Evolutionary conservation across 2,113 vertebrate genomes (phyloP).

Genomic region (Lampris incognitus): DNA sequence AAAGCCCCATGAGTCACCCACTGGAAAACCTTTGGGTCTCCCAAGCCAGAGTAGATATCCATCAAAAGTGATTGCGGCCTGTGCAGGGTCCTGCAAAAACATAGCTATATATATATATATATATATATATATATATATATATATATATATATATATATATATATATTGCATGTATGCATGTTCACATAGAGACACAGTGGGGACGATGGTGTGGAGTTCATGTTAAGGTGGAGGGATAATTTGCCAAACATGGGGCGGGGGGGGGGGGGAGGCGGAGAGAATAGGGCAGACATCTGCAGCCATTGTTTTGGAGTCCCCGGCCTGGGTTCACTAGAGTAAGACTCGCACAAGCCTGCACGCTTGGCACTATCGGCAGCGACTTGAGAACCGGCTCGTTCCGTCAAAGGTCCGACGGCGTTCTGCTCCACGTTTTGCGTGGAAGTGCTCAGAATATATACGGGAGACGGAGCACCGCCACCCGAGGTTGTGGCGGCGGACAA

Average conservation of each 20-base stretch:
- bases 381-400: constrained; percentile 29
- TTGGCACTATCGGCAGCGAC: constrained; percentile 48
- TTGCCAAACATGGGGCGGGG: constrained; percentile 16
- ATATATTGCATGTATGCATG: constrained; percentile 30
- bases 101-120: constrained; percentile 54
- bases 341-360: not conserved
- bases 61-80: constrained; percentile 76
- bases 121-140: constrained; percentile 43
- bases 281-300: constrained; percentile 26
- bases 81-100: constrained; percentile 63
- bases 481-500: constrained; percentile 2
- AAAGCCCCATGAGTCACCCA: constrained; percentile 75
- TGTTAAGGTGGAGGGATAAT: constrained; percentile 44
- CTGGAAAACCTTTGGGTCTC: constrained; percentile 74
- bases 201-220: constrained; percentile 44
- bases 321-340: no score
- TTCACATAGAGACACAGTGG: constrained; percentile 14
- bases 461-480: constrained; percentile 19
- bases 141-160: constrained; percentile 43
- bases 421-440: not conserved
- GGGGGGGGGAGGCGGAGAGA: constrained; percentile 19
- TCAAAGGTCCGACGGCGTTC: constrained; percentile 20
- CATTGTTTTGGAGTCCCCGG: not conserved
- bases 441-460: not conserved
- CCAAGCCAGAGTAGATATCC: constrained; percentile 77